Evolutionary conservation across 2,888 invertebrate genomes (phyloP).

Genomic region (Heliconius sara): DNA sequence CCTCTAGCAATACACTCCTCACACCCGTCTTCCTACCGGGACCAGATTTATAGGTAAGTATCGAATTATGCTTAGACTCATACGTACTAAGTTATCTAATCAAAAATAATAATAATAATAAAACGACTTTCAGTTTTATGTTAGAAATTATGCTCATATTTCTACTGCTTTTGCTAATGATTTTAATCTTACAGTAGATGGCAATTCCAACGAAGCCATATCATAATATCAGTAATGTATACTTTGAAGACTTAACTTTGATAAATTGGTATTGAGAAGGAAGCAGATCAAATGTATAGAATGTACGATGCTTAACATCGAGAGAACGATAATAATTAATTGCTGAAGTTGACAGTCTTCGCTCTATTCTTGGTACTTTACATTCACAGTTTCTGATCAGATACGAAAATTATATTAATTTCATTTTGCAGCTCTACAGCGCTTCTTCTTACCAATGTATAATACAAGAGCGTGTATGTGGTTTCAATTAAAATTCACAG

Average conservation of each 20-base stretch:
- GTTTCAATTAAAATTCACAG: conserved; percentile 44
- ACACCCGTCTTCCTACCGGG: conserved; percentile 82
- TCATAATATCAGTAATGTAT: neutral
- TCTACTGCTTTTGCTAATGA: neutral
- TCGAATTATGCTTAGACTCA: conserved; percentile 23
- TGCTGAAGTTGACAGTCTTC: neutral
- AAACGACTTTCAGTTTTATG: neutral
- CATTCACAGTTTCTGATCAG: neutral
- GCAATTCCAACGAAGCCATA: neutral
- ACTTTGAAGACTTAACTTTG: neutral
- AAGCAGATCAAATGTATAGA: neutral
- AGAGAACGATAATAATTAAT: neutral
- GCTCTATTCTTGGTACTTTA: neutral
- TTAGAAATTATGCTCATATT: neutral
- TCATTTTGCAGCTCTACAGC: neutral
- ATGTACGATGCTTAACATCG: neutral
- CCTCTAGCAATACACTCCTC: conserved; percentile 70
- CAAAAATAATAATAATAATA: neutral
- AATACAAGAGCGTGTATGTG: neutral
- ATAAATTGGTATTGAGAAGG: neutral
- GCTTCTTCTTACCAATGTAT: neutral
- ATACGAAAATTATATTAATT: no score
- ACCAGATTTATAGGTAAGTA: conserved; percentile 80
- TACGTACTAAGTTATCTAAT: neutral
- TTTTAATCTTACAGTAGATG: neutral